Evolutionary conservation across 2,797 vertebrate species (phyloP).

Genomic region (Alca torda): DNA sequence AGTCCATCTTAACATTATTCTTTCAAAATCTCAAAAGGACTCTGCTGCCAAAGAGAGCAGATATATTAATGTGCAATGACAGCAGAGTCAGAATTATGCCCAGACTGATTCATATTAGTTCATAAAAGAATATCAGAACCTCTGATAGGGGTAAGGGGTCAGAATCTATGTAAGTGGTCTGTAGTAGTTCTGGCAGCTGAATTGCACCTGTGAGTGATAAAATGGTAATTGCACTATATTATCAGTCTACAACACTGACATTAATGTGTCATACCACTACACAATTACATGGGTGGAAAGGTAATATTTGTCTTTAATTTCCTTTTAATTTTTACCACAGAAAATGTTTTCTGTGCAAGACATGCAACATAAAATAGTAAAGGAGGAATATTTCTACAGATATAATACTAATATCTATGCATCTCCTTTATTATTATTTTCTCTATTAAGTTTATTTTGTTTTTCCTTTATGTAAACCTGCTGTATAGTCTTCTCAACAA

Average conservation of each 20-base stretch:
- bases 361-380: background rate
- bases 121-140: background rate
- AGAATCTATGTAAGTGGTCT: background rate
- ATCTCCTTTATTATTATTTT: background rate
- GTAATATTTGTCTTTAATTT: slow-evolving; percentile 28
- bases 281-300: background rate
- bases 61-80: background rate
- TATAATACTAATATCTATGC: background rate
- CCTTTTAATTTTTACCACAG: slow-evolving; percentile 20
- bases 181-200: slow-evolving; percentile 13
- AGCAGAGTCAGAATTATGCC: background rate
- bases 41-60: background rate
- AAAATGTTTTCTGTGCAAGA: slow-evolving; percentile 12
- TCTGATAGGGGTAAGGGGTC: background rate
- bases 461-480: background rate
- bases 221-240: background rate
- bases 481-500: background rate
- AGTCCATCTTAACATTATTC: background rate
- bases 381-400: background rate
- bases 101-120: background rate
- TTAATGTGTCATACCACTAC: background rate
- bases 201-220: background rate
- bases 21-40: background rate
- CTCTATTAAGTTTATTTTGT: background rate
- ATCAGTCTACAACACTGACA: background rate